A percentile compares a stretch with the other conserved stretches of the same genome.
phyloP scores from a whole-genome alignment of 2,888 invertebrate species.

The Caradrina kadenii region DNA sequence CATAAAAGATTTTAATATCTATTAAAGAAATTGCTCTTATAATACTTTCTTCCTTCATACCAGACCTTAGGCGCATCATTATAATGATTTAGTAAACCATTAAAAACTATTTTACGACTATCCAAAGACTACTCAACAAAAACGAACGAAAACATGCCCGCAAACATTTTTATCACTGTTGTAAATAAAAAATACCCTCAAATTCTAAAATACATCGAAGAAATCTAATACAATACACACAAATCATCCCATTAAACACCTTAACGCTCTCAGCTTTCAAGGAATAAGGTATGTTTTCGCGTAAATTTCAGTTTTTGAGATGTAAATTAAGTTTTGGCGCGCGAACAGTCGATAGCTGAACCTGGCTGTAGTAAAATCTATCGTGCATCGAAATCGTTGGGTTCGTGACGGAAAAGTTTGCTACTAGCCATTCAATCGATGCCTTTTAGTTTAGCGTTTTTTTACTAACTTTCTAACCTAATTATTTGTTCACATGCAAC shows the following conservation, averaged over 20 bases:
- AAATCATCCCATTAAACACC: slow-evolving; percentile 56
- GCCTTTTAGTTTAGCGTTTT: slow-evolving; percentile 77
- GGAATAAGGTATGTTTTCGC: slow-evolving; percentile 66
- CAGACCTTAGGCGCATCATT: slow-evolving; percentile 61
- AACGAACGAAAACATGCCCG: slow-evolving; percentile 81
- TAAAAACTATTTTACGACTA: slow-evolving; percentile 69
- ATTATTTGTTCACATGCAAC: slow-evolving; percentile 82
- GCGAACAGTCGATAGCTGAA: slow-evolving; percentile 76
- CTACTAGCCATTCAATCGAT: slow-evolving; percentile 82
- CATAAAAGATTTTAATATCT: slow-evolving; percentile 64
- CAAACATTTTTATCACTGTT: slow-evolving; percentile 87
- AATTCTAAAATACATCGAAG: slow-evolving; percentile 80
- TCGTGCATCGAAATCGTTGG: slow-evolving; percentile 82
- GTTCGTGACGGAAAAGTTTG: slow-evolving; percentile 83
- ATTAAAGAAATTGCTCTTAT: slow-evolving; percentile 62
- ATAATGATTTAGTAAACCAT: slow-evolving; percentile 68
- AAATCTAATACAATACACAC: slow-evolving; percentile 66
- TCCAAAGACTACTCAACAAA: slow-evolving; percentile 75
- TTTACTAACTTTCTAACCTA: slow-evolving; percentile 75
- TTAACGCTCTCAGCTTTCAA: slow-evolving; percentile 53
- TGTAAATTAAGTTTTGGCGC: slow-evolving; percentile 61
- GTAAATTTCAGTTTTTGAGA: slow-evolving; percentile 30
- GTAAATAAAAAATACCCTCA: slow-evolving; percentile 82
- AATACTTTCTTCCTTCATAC: slow-evolving; percentile 60
- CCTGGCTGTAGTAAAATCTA: slow-evolving; percentile 82